phyloP scores from a whole-genome alignment of 2,797 vertebrate genomes.

The Thunnus albacares region DNA sequence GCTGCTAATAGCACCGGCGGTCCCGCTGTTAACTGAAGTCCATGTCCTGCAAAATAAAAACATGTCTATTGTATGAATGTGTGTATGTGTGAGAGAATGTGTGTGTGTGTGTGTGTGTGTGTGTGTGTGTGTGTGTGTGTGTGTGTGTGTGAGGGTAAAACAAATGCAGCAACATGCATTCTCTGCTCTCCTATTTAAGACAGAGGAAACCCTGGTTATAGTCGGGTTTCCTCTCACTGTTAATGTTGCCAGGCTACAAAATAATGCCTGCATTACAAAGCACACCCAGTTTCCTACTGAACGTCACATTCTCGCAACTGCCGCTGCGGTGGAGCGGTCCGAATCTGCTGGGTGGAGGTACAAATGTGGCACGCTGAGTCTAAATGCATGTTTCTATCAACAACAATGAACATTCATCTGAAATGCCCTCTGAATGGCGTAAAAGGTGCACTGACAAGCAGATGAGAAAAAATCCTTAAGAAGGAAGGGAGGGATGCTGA shows the following conservation, averaged over 20 bases:
- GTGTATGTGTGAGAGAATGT: background rate
- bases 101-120: too few species aligned
- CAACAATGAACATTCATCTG: background rate
- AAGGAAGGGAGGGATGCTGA: constrained; percentile 52
- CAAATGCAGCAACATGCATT: constrained; percentile 5
- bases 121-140: too few species aligned
- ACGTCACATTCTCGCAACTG: background rate
- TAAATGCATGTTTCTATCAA: constrained; percentile 6
- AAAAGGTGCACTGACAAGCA: constrained; percentile 13
- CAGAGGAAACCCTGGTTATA: constrained; percentile 49
- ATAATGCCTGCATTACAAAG: constrained; percentile 45
- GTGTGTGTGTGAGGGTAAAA: background rate
- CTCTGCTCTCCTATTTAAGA: background rate
- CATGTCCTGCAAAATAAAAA: background rate
- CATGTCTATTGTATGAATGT: background rate
- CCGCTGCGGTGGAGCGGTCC: background rate
- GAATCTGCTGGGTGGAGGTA: background rate
- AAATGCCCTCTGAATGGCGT: background rate
- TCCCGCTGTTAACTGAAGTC: background rate
- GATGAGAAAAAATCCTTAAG: background rate
- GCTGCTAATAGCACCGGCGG: background rate
- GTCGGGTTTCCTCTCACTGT: constrained; percentile 55
- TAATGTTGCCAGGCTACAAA: constrained; percentile 62
- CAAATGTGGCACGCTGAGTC: background rate
- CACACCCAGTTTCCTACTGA: constrained; percentile 43